phyloP scores from a whole-genome alignment of 2,888 invertebrate species.

The Amiota minor region DNA sequence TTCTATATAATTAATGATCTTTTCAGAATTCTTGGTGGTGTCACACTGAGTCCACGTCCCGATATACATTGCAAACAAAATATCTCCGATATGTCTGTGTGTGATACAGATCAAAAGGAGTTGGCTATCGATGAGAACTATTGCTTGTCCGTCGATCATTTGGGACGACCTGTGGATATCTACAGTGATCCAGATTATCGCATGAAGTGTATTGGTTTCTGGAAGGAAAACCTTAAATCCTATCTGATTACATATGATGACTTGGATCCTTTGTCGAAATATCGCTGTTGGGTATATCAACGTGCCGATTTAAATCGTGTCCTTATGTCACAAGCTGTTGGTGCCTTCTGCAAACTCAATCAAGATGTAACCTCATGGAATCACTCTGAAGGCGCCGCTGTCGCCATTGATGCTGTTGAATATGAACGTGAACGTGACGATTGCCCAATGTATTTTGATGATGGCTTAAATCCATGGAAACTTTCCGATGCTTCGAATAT shows the following conservation, averaged over 20 bases:
- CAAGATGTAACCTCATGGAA: slow-evolving; percentile 93
- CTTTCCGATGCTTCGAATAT: slow-evolving; percentile 82
- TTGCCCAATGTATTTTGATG: slow-evolving; percentile 98
- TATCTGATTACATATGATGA: slow-evolving; percentile 97
- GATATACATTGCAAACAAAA: slow-evolving; percentile 93
- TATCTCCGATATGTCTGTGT: slow-evolving; percentile 96
- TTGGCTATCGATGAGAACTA: slow-evolving; percentile 96
- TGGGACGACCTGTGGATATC: slow-evolving; percentile 94
- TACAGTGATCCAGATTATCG: slow-evolving; percentile 96
- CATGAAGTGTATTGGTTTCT: slow-evolving; percentile 97
- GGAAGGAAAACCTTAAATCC: slow-evolving; percentile 98
- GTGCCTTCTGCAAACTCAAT: slow-evolving; percentile 90
- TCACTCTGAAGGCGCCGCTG: slow-evolving; percentile 93
- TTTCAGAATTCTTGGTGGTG: slow-evolving; percentile 90
- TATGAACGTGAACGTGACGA: slow-evolving; percentile 95
- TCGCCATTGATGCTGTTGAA: slow-evolving; percentile 91
- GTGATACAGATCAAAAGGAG: slow-evolving; percentile 95
- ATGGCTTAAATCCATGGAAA: slow-evolving; percentile 90
- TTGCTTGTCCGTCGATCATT: slow-evolving; percentile 95
- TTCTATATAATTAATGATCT: background rate
- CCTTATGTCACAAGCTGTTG: slow-evolving; percentile 88
- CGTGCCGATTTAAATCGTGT: slow-evolving; percentile 93
- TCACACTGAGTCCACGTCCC: slow-evolving; percentile 93
- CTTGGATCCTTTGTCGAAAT: slow-evolving; percentile 94
- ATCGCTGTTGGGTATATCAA: slow-evolving; percentile 98